Evolutionary conservation across 2,113 vertebrate species (phyloP), one percentile per base, ranked within the genome.

Genomic region (Galemys pyrenaicus): DNA sequence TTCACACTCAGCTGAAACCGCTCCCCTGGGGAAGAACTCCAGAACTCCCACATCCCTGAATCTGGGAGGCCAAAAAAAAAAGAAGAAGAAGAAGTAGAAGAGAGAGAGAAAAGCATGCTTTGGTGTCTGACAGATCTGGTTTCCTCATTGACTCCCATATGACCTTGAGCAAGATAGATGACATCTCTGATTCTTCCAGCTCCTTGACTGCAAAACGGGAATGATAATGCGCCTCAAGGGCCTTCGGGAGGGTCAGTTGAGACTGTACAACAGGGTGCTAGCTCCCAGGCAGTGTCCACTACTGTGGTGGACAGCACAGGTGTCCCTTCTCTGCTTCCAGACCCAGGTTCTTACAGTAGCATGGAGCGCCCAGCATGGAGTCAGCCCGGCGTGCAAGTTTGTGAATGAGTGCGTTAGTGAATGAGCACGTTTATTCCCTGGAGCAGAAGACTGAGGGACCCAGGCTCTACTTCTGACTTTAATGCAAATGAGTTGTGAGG

Each of bases 241-340:
- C n/a, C 65, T 26, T 37, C 4, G 2, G 22, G 77, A 77, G 30
- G 17, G 4, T 46, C 35, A 2, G 51, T 7, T 19, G 56, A 85
- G 5, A 32, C 12, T 39, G 15, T 17, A 0, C 1, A 6, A 2
- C 1, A 17, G 41, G 44, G 19, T 0, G 0, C 75, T 11, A 26
- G 49, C 19, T 56, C 22, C 58, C 4, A 26, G 35, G 9, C 2
- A 0, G 24, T 3, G 2, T 73, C 73, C 17, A 4, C 32, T 51
- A 3, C 2, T 22, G 10, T 22, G 35, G 49, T 56, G 7, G 16
- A 26, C 2, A 1, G 37, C 26, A 6, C 26, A 44, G 19, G 2
- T 0, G 13, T 1, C 44, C 30, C 9, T 24, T 10, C 20, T 77
- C 39, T 26, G 37, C 30, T 73, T 74, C 74, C 0, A 5, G 3